Conservation (phyloP, 2,113 vertebrate genomes). For the Lagenorhynchus albirostris region DNA sequence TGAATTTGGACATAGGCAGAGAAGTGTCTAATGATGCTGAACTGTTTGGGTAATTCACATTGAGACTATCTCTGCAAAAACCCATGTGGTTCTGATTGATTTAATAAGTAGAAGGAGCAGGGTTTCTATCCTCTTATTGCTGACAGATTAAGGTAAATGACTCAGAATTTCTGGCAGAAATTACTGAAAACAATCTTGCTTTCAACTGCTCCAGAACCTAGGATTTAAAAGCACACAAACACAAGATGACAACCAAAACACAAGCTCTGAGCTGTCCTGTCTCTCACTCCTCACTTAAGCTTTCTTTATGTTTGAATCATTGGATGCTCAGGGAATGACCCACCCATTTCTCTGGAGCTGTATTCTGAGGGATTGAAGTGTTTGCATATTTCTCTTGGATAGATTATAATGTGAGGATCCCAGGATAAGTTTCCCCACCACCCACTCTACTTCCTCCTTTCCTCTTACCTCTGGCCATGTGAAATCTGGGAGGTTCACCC, state of each 20-base stretch:
- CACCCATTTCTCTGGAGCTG: neutral
- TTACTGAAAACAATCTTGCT: neutral
- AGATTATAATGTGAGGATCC: neutral
- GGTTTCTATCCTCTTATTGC: neutral
- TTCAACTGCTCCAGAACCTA: neutral
- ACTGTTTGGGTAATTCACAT: neutral
- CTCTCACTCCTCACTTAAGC: neutral
- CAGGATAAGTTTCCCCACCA: neutral
- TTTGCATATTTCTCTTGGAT: neutral
- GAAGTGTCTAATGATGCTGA: neutral
- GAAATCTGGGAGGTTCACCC: too few species aligned
- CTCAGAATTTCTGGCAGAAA: constrained; percentile 28
- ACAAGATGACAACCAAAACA: neutral
- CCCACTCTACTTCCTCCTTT: neutral
- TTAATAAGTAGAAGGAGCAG: neutral
- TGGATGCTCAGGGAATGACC: neutral
- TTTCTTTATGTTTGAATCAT: neutral
- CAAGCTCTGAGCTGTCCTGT: neutral
- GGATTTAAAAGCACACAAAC: neutral
- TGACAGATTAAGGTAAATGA: constrained; percentile 21
- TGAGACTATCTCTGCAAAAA: neutral
- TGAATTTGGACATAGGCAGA: neutral
- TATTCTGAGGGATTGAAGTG: neutral
- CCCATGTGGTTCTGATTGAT: neutral
- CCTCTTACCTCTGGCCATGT: neutral